Percentiles rank a stretch among this genome's conserved stretches.
Conservation (phyloP, 2,888 invertebrate species). For the Erpobdella octoculata region DNA sequence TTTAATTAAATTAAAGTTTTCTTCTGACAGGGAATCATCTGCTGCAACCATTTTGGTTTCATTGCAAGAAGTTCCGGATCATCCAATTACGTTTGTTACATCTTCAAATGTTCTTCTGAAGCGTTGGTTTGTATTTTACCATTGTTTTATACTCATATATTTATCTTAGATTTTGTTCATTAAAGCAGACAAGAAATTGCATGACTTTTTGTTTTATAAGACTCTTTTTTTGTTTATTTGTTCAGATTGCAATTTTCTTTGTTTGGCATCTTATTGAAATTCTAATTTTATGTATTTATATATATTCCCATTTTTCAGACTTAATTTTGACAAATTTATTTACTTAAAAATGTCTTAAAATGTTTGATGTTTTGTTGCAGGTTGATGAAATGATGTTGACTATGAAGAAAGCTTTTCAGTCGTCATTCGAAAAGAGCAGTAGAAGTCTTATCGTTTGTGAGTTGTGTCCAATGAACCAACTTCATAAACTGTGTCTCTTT, state of each 20-base stretch:
- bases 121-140: constrained; percentile 46
- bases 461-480: constrained; percentile 91
- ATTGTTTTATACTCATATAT: background rate
- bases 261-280: background rate
- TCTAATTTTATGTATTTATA: background rate
- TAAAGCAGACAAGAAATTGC: too few relatives aligned
- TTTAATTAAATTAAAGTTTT: too few relatives aligned
- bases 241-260: too few relatives aligned
- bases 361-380: constrained; percentile 53
- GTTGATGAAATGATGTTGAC: constrained; percentile 55
- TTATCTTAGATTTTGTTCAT: too few relatives aligned
- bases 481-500: constrained; percentile 68
- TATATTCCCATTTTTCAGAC: too few relatives aligned
- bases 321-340: too few relatives aligned
- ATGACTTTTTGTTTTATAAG: too few relatives aligned
- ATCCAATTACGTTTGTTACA: constrained; percentile 71
- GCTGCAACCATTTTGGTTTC: constrained; percentile 82
- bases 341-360: background rate
- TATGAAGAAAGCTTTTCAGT: constrained; percentile 65
- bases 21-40: constrained; percentile 62
- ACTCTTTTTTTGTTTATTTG: too few relatives aligned
- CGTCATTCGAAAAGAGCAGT: constrained; percentile 44
- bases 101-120: constrained; percentile 79
- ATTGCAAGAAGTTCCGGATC: constrained; percentile 72
- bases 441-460: constrained; percentile 66